Base-by-base conservation (phyloP, 2,888 invertebrate genomes). In the Electrophaes corylata region DNA sequence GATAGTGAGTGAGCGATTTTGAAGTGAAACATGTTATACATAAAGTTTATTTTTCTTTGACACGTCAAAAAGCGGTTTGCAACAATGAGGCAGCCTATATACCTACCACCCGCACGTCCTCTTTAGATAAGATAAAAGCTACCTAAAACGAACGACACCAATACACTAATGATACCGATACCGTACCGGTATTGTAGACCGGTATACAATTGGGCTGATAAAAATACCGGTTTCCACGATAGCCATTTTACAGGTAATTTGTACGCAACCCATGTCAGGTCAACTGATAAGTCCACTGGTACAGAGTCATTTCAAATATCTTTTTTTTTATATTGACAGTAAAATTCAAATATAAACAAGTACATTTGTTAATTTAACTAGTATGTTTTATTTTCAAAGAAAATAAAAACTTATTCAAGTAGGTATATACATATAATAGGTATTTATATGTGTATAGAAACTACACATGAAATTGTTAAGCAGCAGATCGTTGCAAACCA, bases 71-170 rank as follows among this genome's bases (percentile, higher is more conserved):
- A 65, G 74, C 73, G 67, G 81, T 81, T 78, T 72, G 73, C 71
- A 77, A 85, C 86, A 87, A 82, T 83, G 82, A 83, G 77, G 80
- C 75, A 79, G 82, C 76, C 78, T 83, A 84, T 84, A 81, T 83
- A 81, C 81, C 79, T 83, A 81, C 81, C 79, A 76, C 89, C 90
- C 91, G 90, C 88, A 91, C 91, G 91, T 91, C 91, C 91, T 91
- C 89, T 89, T 87, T 91, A 87, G 91, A 91, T 91, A 88, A 91
- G 91, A 91, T 91, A 91, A 86, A 82, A 85, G 84, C 83, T 81
- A 86, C 82, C 82, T 84, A 83, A 85, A 87, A 81, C 78, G 79
- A 76, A 75, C 83, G 89, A 84, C 91, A 89, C 86, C 86, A 88
- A 88, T 88, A 83, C 80, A 70, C 76, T 88, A 88, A 88, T 86